Percentiles rank a stretch among this genome's conserved stretches.
Conservation (phyloP, 2,888 invertebrate genomes). For the Meganola albula region DNA sequence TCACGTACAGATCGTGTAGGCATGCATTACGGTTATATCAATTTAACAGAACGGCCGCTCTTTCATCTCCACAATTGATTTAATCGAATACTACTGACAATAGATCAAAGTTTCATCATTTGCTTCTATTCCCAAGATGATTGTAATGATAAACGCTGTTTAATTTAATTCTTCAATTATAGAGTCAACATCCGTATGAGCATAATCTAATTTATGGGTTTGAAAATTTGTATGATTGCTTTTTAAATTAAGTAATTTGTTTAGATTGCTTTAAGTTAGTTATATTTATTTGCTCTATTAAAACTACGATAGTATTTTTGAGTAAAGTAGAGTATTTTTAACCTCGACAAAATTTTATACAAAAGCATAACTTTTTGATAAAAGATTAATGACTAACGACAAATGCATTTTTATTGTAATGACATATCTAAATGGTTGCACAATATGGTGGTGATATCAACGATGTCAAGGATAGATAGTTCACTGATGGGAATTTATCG, state of each 20-base stretch:
- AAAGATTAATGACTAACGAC: slow-evolving; percentile 56
- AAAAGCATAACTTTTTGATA: slow-evolving; percentile 35
- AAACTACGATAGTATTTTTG: too few species aligned
- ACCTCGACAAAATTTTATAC: too few species aligned
- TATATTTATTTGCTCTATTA: too few species aligned
- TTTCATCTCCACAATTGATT: slow-evolving; percentile 54
- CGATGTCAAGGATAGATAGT: slow-evolving; percentile 66
- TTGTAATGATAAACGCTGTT: too few species aligned
- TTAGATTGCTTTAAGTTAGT: too few species aligned
- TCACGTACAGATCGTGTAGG: slow-evolving; percentile 38
- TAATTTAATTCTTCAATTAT: too few species aligned
- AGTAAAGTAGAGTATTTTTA: too few species aligned
- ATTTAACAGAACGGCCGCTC: slow-evolving; percentile 28
- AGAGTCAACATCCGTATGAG: too few species aligned
- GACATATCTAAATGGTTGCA: slow-evolving; percentile 66
- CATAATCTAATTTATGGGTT: too few species aligned
- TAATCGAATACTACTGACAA: slow-evolving; percentile 55
- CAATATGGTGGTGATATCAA: slow-evolving; percentile 62
- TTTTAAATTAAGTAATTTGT: too few species aligned
- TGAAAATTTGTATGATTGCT: too few species aligned
- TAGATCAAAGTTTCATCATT: slow-evolving; percentile 46
- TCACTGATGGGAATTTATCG: slow-evolving; percentile 67
- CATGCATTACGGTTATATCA: slow-evolving; percentile 38
- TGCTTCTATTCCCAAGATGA: slow-evolving; percentile 29
- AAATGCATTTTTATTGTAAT: slow-evolving; percentile 67